Evolutionary conservation across 2,888 invertebrate species (phyloP), one percentile per base, ranked within the genome.

Genomic region (Azorinus chamasolen): DNA sequence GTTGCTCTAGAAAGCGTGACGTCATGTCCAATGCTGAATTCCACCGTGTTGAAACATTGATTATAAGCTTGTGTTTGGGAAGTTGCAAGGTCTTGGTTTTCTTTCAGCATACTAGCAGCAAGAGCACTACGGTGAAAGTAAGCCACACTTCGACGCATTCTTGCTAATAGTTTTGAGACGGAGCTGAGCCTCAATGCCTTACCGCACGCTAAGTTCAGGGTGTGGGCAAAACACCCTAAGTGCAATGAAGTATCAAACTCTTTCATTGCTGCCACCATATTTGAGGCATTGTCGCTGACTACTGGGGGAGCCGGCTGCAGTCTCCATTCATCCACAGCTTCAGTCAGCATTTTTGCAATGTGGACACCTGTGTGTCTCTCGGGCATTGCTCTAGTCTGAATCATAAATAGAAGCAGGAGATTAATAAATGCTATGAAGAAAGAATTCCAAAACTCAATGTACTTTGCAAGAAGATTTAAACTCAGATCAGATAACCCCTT

Each of bases 211-310:
- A 74, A 57, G 24, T 78, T 73, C 10, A 78, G 54, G 8, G 66
- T 79, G 48, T 79, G 79, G 4, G 66, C 73, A 53, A 78, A 73
- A 69, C 78, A 78, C 3, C 62, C 37, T 12, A 69, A 43, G 50
- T 57, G 69, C 14, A 45, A 10, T 1, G 20, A 39, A 37, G 43
- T 27, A 43, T 45, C 69, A 43, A 46, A 25, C 25, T 61, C 64
- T 25, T 25, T 58, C 4, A 50, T 69, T n/a, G 73, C 73, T 14
- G 57, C 51, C 14, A 39, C 32, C 72, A 69, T 73, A 41, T 78
- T 73, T 16, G 62, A 50, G 14, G 73, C 73, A 55, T 78, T 73
- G 25, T 73, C 78, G n/a, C 41, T 65, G 5, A 65, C 62, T 8
- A 78, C n/a, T n/a, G n/a, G n/a, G 8, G 54, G 58, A 12, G n/a